Conservation (phyloP, 2,797 vertebrate species). For the Limnodromus scolopaceus region DNA sequence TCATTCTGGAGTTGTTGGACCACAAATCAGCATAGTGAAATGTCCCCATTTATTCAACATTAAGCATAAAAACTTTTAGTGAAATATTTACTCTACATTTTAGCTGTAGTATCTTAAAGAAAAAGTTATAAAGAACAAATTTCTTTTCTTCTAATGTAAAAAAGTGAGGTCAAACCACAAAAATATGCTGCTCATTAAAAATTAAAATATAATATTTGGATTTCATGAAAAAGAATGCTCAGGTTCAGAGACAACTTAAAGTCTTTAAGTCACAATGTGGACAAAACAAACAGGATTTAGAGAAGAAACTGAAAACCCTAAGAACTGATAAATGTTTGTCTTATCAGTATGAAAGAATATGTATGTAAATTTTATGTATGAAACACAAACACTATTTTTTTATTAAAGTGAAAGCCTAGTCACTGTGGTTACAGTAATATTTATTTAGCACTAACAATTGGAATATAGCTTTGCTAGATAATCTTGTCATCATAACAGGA, state of each 20-base stretch:
- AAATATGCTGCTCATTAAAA: accelerated
- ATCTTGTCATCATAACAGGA: neutral
- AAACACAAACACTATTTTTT: neutral
- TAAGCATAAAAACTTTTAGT: neutral
- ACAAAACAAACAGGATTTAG: neutral
- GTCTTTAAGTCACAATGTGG: neutral
- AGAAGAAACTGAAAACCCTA: neutral
- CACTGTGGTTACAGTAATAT: neutral
- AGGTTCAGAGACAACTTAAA: neutral
- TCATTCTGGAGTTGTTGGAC: neutral
- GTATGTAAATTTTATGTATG: neutral
- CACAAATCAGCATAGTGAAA: neutral
- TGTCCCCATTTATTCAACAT: neutral
- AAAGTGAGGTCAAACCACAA: neutral
- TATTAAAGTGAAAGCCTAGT: neutral
- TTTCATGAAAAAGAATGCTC: neutral
- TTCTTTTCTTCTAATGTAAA: neutral
- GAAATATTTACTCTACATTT: neutral
- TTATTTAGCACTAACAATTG: neutral
- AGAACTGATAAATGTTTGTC: neutral
- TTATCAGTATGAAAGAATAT: neutral
- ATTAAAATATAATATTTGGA: neutral
- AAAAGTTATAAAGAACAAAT: neutral
- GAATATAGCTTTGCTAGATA: neutral
- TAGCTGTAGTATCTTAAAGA: neutral